Evolutionary conservation across 2,888 invertebrate species (phyloP).

Genomic region (Drosophila affinis): DNA sequence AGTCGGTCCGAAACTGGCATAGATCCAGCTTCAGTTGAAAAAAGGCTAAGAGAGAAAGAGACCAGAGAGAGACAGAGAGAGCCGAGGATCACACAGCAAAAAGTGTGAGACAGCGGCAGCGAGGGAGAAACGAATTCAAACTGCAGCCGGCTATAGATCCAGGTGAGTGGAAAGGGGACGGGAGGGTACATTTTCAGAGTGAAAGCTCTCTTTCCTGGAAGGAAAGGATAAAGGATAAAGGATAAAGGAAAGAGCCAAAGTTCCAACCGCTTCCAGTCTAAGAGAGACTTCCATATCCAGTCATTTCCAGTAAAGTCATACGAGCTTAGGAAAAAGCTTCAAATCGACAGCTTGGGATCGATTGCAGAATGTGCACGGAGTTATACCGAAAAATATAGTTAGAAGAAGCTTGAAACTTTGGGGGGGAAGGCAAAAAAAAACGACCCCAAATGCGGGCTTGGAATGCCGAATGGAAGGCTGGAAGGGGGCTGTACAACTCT

Average conservation of each 20-base stretch:
- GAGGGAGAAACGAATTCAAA: slow-evolving; percentile 60
- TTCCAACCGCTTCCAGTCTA: background rate
- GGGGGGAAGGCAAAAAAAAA: background rate
- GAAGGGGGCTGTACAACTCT: slow-evolving; percentile 20
- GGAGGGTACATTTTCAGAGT: background rate
- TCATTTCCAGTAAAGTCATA: background rate
- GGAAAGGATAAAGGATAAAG: background rate
- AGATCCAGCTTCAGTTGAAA: slow-evolving; percentile 5
- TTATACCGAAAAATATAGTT: background rate
- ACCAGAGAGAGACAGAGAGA: background rate
- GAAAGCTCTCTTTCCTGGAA: background rate
- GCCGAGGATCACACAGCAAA: slow-evolving; percentile 22
- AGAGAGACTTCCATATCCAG: background rate
- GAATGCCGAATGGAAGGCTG: background rate
- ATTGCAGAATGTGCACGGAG: background rate
- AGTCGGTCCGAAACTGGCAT: background rate
- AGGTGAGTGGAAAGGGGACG: slow-evolving; percentile 51
- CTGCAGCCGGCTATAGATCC: slow-evolving; percentile 69
- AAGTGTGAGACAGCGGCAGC: slow-evolving; percentile 45
- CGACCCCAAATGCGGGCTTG: background rate
- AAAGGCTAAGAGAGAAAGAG: background rate
- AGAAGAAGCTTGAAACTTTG: background rate
- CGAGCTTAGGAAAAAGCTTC: background rate
- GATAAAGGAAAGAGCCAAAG: background rate
- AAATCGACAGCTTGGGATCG: background rate